A percentile compares a stretch with the other conserved stretches of the same genome.
Conservation (phyloP, 2,888 invertebrate genomes). For the Scaptomyza polygonia region DNA sequence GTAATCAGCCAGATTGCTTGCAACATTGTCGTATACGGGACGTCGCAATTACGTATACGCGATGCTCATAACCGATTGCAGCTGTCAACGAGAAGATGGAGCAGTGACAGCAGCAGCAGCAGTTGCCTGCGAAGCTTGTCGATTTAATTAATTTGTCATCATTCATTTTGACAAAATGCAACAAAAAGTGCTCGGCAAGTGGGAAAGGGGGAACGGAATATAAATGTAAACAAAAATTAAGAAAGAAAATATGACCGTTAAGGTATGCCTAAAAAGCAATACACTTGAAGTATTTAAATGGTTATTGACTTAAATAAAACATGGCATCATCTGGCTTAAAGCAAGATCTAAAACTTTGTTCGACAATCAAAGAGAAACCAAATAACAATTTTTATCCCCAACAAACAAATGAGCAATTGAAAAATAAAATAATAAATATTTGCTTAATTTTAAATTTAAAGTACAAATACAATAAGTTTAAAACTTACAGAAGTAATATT, state of each 20-base stretch:
- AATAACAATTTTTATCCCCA: too few relatives aligned
- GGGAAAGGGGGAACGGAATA: background rate
- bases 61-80: slow-evolving; percentile 28
- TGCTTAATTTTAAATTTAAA: too few relatives aligned
- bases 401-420: too few relatives aligned
- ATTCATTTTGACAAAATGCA: slow-evolving; percentile 72
- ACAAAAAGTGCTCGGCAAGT: slow-evolving; percentile 1
- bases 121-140: slow-evolving; percentile 41
- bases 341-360: too few relatives aligned
- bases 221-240: background rate
- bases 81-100: background rate
- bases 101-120: slow-evolving; percentile 22
- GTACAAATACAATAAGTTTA: too few relatives aligned
- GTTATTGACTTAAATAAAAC: too few relatives aligned
- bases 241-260: background rate
- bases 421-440: too few relatives aligned
- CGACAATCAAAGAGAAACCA: too few relatives aligned
- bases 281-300: background rate
- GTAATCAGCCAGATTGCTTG: slow-evolving; percentile 18
- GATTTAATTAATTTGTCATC: slow-evolving; percentile 77
- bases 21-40: slow-evolving; percentile 39
- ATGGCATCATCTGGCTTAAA: too few relatives aligned
- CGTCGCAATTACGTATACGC: slow-evolving; percentile 36
- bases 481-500: too few relatives aligned
- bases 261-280: background rate